Evolutionary conservation across 2,888 invertebrate species (phyloP).

Genomic region (Phyllotreta cruciferae): DNA sequence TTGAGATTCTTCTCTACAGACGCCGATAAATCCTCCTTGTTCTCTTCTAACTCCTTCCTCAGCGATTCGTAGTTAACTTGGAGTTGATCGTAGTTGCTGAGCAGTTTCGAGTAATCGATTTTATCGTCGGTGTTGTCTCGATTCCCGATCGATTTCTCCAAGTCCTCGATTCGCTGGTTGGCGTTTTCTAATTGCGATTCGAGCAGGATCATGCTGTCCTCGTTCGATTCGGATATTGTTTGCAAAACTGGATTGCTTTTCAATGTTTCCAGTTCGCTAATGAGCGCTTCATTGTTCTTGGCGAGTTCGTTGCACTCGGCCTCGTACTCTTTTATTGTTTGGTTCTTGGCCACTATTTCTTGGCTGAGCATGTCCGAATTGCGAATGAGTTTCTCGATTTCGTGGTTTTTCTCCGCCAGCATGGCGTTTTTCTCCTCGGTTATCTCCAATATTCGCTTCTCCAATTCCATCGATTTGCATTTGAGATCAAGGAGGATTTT

Average conservation of each 20-base stretch:
- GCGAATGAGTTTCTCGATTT: conserved; percentile 57
- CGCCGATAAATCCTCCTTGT: conserved; percentile 64
- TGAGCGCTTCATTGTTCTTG: conserved; percentile 74
- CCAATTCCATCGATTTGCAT: conserved; percentile 66
- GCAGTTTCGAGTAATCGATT: conserved; percentile 50
- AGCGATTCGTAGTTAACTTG: conserved; percentile 44
- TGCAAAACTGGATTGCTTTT: conserved; percentile 72
- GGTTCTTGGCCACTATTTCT: conserved; percentile 54
- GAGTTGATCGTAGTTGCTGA: conserved; percentile 44
- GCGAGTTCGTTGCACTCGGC: conserved; percentile 71
- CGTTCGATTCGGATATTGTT: conserved; percentile 76
- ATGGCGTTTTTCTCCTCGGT: conserved; percentile 61
- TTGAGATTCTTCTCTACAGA: conserved; percentile 50
- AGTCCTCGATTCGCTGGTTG: conserved; percentile 55
- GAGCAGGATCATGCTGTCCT: conserved; percentile 70
- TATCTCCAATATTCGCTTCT: conserved; percentile 66
- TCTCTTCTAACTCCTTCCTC: conserved; percentile 57
- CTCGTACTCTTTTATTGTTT: conserved; percentile 62
- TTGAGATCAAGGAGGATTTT: conserved; percentile 67
- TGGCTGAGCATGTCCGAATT: conserved; percentile 56
- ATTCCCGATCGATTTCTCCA: conserved; percentile 54
- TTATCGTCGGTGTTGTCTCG: conserved; percentile 40
- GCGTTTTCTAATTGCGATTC: conserved; percentile 69
- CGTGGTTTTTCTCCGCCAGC: conserved; percentile 55
- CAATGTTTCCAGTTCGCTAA: conserved; percentile 69